A percentile compares a stretch with the other conserved stretches of the same genome.
Conservation (phyloP, 2,113 vertebrate species). For the Campylomormyrus numenius region DNA sequence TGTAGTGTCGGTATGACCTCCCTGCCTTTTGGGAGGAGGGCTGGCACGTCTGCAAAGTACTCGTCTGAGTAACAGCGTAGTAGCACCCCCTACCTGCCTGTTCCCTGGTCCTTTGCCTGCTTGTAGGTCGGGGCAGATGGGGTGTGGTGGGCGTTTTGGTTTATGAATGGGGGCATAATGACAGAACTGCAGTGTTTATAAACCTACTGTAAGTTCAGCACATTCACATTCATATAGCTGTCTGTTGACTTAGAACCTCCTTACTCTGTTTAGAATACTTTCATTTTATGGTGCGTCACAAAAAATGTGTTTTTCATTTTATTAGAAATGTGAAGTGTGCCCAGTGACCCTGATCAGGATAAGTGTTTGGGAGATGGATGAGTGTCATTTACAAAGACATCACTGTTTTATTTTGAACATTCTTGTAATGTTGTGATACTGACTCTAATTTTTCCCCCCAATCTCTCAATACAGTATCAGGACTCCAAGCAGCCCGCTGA, state of each 20-base stretch:
- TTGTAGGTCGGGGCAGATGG: neutral
- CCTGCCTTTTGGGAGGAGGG: neutral
- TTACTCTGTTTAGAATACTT: neutral
- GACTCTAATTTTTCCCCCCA: neutral
- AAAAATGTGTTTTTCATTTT: neutral
- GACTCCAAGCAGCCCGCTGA: constrained; percentile 74
- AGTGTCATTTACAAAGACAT: neutral
- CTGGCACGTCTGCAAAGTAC: neutral
- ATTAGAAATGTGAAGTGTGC: neutral
- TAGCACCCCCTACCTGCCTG: neutral
- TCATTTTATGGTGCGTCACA: neutral
- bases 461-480: constrained; percentile 43
- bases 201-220: neutral
- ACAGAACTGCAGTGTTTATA: neutral
- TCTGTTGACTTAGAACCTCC: neutral
- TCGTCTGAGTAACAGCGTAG: neutral
- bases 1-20: neutral
- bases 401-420: neutral
- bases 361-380: neutral
- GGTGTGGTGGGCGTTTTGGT: neutral
- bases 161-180: neutral
- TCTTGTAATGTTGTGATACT: neutral
- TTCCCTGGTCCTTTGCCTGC: neutral
- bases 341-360: neutral
- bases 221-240: neutral